A percentile compares a stretch with the other conserved stretches of the same genome.
Evolutionary conservation across 92 coral and sea anemone genomes (phyloP).

Genomic region (Parazoanthus swiftii): DNA sequence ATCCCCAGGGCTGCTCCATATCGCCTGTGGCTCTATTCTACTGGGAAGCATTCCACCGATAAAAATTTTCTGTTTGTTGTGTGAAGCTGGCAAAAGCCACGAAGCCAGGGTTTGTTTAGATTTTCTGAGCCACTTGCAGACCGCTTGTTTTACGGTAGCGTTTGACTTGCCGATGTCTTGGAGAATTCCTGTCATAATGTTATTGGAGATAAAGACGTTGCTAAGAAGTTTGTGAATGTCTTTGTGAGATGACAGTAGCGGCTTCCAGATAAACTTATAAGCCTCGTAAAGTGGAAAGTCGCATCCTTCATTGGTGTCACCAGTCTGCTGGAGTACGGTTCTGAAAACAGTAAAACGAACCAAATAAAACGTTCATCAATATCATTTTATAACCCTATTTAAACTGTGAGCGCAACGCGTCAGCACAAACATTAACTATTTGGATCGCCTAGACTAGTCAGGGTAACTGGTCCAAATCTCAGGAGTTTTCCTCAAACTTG

Average conservation of each 20-base stretch:
- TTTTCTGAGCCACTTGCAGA: constrained; percentile 69
- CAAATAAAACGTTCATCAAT: too few species aligned
- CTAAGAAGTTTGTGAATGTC: constrained; percentile 58
- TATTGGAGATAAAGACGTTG: constrained; percentile 45
- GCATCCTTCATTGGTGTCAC: constrained; percentile 33
- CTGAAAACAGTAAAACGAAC: neutral
- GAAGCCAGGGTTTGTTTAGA: constrained; percentile 60
- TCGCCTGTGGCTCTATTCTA: constrained; percentile 60
- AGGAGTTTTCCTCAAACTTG: too few species aligned
- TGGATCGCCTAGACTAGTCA: too few species aligned
- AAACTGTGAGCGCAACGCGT: too few species aligned
- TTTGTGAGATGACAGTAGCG: constrained; percentile 47
- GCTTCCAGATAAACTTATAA: constrained; percentile 68
- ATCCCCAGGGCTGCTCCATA: constrained; percentile 86
- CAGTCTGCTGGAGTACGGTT: neutral
- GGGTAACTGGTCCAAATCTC: too few species aligned
- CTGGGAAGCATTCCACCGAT: constrained; percentile 91
- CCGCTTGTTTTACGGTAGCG: constrained; percentile 36
- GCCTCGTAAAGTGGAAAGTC: constrained; percentile 60
- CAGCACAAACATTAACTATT: too few species aligned
- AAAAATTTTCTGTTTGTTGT: constrained; percentile 47
- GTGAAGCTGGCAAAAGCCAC: constrained; percentile 58
- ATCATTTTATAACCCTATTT: too few species aligned
- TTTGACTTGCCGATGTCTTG: constrained; percentile 29
- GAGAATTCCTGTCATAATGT: constrained; percentile 51